phyloP scores from a whole-genome alignment of 2,797 vertebrate species.

The Fringilla coelebs region DNA sequence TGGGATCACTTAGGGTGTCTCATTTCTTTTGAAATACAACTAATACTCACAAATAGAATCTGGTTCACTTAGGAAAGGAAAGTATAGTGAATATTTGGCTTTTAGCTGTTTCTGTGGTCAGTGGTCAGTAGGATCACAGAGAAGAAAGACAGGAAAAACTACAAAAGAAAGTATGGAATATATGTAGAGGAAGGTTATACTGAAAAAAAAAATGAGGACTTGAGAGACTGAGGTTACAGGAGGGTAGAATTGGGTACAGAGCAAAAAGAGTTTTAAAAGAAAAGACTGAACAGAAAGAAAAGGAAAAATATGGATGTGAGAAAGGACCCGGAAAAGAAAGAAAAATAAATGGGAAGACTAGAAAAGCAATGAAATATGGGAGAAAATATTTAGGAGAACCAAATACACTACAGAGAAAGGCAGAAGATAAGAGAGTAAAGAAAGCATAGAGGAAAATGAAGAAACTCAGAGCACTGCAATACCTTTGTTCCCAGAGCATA shows the following conservation, averaged over 20 bases:
- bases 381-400: neutral
- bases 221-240: neutral
- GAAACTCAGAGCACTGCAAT: neutral
- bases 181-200: neutral
- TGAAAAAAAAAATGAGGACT: neutral
- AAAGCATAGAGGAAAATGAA: neutral
- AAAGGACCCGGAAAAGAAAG: neutral
- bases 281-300: neutral
- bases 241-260: neutral
- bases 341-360: neutral
- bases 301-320: neutral
- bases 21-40: neutral
- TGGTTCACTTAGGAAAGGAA: neutral
- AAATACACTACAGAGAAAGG: neutral
- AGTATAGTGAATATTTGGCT: neutral
- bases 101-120: neutral
- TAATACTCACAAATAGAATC: neutral
- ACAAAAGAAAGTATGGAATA: neutral
- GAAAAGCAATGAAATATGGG: neutral
- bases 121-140: neutral
- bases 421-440: neutral
- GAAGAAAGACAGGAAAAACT: neutral
- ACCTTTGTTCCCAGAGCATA: neutral
- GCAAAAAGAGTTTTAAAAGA: neutral
- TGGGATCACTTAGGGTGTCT: neutral